Evolutionary conservation across 2,797 vertebrate genomes (phyloP).

Genomic region (Lithobates sylvaticus): DNA sequence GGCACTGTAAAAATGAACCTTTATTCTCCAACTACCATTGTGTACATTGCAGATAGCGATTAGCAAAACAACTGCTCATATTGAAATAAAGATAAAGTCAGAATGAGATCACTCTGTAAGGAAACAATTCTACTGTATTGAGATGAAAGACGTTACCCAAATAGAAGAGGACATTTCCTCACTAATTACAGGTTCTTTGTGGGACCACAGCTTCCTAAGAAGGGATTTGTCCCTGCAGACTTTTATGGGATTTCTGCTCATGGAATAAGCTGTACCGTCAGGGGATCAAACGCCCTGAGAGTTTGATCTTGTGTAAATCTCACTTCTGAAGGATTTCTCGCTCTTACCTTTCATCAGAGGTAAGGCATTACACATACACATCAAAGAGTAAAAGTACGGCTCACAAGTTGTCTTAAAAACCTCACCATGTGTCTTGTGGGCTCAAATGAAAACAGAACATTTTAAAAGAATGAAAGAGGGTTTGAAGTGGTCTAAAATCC

Average conservation of each 20-base stretch:
- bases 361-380: slow-evolving; percentile 54
- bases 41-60: slow-evolving; percentile 16
- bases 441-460: slow-evolving; percentile 31
- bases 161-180: slow-evolving; percentile 54
- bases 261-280: slow-evolving; percentile 34
- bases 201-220: slow-evolving; percentile 41
- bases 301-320: slow-evolving; percentile 62
- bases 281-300: slow-evolving; percentile 51
- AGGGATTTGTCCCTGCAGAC: slow-evolving; percentile 54
- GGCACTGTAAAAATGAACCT: slow-evolving; percentile 5
- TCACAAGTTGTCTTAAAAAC: slow-evolving; percentile 47
- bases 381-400: slow-evolving; percentile 52
- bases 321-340: slow-evolving; percentile 59
- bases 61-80: slow-evolving; percentile 22
- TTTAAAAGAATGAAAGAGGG: slow-evolving; percentile 32
- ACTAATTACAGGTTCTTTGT: slow-evolving; percentile 56
- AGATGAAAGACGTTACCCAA: slow-evolving; percentile 56
- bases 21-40: not conserved
- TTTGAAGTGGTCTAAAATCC: slow-evolving; percentile 30
- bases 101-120: slow-evolving; percentile 34
- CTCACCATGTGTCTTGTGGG: slow-evolving; percentile 52
- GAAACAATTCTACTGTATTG: slow-evolving; percentile 24
- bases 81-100: slow-evolving; percentile 47
- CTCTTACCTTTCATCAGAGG: slow-evolving; percentile 58
- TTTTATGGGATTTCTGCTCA: slow-evolving; percentile 50